Evolutionary conservation across 2,888 invertebrate genomes (phyloP).

Genomic region (Parnassius mnemosyne): DNA sequence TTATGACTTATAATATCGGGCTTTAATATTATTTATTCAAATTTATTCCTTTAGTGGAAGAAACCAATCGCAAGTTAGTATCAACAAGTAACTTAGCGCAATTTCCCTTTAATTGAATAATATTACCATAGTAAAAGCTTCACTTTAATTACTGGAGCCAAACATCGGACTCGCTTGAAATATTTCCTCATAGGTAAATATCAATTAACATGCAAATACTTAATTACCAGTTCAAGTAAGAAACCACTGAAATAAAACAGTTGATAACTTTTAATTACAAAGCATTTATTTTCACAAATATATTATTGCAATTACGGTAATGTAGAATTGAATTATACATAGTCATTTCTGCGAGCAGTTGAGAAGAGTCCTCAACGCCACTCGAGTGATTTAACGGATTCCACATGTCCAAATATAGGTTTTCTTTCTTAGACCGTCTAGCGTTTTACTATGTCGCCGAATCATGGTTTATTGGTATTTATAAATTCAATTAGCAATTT

Average conservation of each 20-base stretch:
- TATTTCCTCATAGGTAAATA: constrained; percentile 45
- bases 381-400: too few species aligned
- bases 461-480: too few species aligned
- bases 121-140: constrained; percentile 68
- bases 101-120: constrained; percentile 71
- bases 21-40: constrained; percentile 40
- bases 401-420: too few species aligned
- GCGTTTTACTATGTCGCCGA: too few species aligned
- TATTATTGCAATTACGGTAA: too few species aligned
- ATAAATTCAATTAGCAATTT: too few species aligned
- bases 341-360: too few species aligned
- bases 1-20: constrained; percentile 2
- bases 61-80: constrained; percentile 54
- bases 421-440: too few species aligned
- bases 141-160: constrained; percentile 62
- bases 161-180: constrained; percentile 46
- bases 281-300: background rate
- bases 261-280: constrained; percentile 3
- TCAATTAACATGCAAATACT: constrained; percentile 48
- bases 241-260: constrained; percentile 14
- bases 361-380: too few species aligned
- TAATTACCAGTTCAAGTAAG: constrained; percentile 33
- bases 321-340: background rate
- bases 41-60: constrained; percentile 51
- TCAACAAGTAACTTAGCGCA: constrained; percentile 55